phyloP scores from a whole-genome alignment of 2,113 vertebrate genomes.

The Acanthisitta chloris region DNA sequence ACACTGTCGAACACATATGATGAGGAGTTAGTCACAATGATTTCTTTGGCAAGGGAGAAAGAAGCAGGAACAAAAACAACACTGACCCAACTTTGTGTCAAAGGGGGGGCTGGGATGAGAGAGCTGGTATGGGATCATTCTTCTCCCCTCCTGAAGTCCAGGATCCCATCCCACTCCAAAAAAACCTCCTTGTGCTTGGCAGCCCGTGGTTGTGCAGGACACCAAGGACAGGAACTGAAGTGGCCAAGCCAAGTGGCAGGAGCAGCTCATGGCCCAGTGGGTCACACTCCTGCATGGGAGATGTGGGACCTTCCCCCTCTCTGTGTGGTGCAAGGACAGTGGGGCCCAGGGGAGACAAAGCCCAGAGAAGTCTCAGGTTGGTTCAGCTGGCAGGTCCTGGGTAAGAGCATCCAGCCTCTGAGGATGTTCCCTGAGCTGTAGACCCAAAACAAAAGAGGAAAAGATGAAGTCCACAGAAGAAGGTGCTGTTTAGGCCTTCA shows the following conservation, averaged over 20 bases:
- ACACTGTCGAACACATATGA: slow-evolving; percentile 15
- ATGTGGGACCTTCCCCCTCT: background rate
- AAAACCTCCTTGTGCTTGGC: background rate
- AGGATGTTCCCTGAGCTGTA: background rate
- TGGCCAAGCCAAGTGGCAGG: background rate
- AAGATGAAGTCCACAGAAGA: background rate
- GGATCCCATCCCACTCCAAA: background rate
- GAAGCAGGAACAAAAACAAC: slow-evolving; percentile 54
- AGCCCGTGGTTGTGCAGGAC: background rate
- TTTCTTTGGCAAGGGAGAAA: slow-evolving; percentile 50
- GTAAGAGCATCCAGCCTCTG: background rate
- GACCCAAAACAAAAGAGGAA: background rate
- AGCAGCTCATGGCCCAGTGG: rapidly evolving
- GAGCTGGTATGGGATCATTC: background rate
- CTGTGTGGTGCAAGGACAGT: background rate
- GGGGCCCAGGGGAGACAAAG: background rate
- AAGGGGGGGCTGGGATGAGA: background rate
- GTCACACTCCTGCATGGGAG: background rate
- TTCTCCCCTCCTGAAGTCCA: background rate
- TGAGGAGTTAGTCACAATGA: slow-evolving; percentile 59
- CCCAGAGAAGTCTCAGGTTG: background rate
- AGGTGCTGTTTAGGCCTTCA: background rate
- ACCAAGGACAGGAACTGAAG: background rate
- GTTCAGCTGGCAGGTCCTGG: background rate
- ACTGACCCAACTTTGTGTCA: slow-evolving; percentile 28